phyloP scores from a whole-genome alignment of 1,140 invertebrate genomes.

The Platorchestia sp. region DNA sequence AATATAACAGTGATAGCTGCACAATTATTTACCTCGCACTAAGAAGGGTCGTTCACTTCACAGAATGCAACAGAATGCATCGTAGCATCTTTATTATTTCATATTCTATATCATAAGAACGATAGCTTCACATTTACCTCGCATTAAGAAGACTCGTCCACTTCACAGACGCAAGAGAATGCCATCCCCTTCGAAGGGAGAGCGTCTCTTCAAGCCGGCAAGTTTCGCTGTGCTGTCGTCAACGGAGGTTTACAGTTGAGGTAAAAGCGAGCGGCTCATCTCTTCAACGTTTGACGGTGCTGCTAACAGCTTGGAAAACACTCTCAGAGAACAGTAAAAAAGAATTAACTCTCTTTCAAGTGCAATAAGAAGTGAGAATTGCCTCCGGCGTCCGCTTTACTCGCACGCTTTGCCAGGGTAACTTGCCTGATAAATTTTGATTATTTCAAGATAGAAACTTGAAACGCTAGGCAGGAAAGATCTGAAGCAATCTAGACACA shows the following conservation, averaged over 20 bases:
- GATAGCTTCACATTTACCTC: too few species aligned
- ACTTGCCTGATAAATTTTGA: background rate
- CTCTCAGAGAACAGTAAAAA: background rate
- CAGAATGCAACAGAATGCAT: too few species aligned
- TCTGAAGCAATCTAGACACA: background rate
- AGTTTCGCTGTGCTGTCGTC: background rate
- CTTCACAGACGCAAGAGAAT: too few species aligned
- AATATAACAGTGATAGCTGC: too few species aligned
- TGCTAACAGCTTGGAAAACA: background rate
- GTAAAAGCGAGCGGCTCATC: background rate
- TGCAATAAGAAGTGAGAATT: constrained; percentile 12
- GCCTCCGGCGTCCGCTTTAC: constrained; percentile 14
- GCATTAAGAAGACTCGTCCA: too few species aligned
- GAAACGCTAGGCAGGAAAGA: background rate
- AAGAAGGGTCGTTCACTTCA: too few species aligned
- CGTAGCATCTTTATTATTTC: too few species aligned
- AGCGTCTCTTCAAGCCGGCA: background rate
- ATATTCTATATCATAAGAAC: too few species aligned
- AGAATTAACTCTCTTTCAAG: constrained; percentile 32
- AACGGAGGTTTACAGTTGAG: background rate
- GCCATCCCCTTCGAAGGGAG: too few species aligned
- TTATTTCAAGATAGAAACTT: background rate
- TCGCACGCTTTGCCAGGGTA: background rate
- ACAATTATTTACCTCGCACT: too few species aligned
- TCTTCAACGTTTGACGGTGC: background rate